Conservation (phyloP, 2,113 vertebrate genomes). For the Scomber colias region DNA sequence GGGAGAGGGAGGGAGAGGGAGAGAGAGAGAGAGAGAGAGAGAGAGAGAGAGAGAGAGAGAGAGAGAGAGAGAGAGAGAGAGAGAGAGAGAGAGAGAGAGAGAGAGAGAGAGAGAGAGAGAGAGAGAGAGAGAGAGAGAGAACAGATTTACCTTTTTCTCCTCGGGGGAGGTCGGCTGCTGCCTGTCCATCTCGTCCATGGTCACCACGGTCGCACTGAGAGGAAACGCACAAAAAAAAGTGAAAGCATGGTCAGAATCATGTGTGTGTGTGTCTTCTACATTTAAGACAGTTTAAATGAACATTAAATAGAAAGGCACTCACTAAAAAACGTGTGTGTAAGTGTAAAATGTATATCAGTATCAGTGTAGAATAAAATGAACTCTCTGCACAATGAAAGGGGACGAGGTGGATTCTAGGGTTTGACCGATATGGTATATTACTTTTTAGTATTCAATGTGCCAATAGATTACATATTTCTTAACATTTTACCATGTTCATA, state of each 20-base stretch:
- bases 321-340: neutral
- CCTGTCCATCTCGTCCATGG: constrained; percentile 85
- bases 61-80: too few species aligned
- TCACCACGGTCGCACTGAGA: constrained; percentile 86
- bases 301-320: too few species aligned
- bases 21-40: too few species aligned
- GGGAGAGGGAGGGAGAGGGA: too few species aligned
- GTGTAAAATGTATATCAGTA: neutral
- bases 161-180: constrained; percentile 78
- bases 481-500: too few species aligned
- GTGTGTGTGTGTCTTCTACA: neutral
- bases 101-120: too few species aligned
- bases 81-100: too few species aligned
- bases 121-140: too few species aligned
- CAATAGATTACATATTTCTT: too few species aligned
- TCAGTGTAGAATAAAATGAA: neutral
- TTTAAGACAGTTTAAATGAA: neutral
- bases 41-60: too few species aligned
- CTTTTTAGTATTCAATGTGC: too few species aligned
- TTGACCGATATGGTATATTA: constrained; percentile 6
- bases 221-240: neutral
- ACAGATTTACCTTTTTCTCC: constrained; percentile 87
- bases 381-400: neutral
- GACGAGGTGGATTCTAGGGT: neutral
- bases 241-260: neutral